Evolutionary conservation across 1,140 invertebrate species (phyloP), one percentile per base, ranked within the genome.

Genomic region (Leptopilina boulardi): DNA sequence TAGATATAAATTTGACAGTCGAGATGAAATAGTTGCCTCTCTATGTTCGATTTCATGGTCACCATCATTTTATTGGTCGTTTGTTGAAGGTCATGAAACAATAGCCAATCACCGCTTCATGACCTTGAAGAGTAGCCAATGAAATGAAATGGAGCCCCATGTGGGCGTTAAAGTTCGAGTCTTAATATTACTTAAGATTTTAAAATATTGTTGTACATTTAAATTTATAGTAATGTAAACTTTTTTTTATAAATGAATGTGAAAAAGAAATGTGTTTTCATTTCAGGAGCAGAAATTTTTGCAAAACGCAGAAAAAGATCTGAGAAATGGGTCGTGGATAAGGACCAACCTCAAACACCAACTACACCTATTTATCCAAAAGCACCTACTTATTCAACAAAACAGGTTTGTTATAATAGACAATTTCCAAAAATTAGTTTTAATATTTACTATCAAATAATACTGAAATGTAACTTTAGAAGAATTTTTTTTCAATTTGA

Each of bases 281-380:
- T 81, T 82, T 44, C 80, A 96, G 96, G 96, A 76, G 96, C 96
- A 15, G 95, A 96, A 90, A 92, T 97, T 83, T 97, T 97, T 91
- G 96, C 96, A 19, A 97, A 97, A 87, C 93, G 96, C 66, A 94
- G 96, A 86, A 96, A 95, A 92, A 93, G 94, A 82, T 95, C 95
- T 6, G 96, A 97, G 85, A 96, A 97, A 89, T 98, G 96, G 95
- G 93, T 97, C 18, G 95, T 97, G 18, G 96, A 96, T 82, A 95
- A 96, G 87, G 81, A 95, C 88, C 84, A 90, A 77, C 71, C 78
- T 1, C 87, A 89, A 38, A 88, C 85, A 18, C 82, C 87, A 0
- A 82, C 30, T 42, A 87, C 83, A 8, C 86, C 76, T 41, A 71
- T 70, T 70, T 86, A 77, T 42, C 74, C 76, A 9, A 88, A 86